Evolutionary conservation across 2,113 vertebrate species (phyloP).

Genomic region (Felis catus): DNA sequence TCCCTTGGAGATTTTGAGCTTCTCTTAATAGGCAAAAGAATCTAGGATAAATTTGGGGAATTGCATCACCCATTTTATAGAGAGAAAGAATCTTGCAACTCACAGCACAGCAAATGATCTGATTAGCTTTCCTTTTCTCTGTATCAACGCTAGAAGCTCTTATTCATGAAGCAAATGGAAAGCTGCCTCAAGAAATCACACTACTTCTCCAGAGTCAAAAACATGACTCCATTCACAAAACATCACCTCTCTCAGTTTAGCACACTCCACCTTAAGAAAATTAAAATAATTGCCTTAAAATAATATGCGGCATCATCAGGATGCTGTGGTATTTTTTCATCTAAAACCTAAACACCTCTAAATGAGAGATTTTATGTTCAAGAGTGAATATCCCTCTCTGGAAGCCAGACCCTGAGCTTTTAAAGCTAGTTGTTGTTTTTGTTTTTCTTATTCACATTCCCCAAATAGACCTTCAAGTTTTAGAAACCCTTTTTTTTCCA

Average conservation of each 20-base stretch:
- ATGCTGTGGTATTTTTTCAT: neutral
- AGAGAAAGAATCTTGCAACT: slow-evolving; percentile 51
- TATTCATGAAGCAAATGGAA: slow-evolving; percentile 64
- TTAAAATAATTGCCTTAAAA: slow-evolving; percentile 59
- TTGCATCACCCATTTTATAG: slow-evolving; percentile 75
- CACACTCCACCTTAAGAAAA: slow-evolving; percentile 28
- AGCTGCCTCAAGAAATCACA: slow-evolving; percentile 45
- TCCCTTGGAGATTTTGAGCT: slow-evolving; percentile 70
- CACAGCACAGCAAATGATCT: slow-evolving; percentile 48
- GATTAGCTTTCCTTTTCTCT: slow-evolving; percentile 44
- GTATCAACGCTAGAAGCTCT: neutral
- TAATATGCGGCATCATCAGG: neutral
- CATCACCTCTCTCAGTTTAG: slow-evolving; percentile 43
- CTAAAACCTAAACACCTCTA: neutral
- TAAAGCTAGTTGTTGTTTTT: neutral
- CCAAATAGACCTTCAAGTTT: neutral
- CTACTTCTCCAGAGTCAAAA: slow-evolving; percentile 18
- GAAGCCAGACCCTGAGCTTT: neutral
- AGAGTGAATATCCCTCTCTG: neutral
- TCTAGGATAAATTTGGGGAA: slow-evolving; percentile 66
- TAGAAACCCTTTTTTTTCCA: neutral
- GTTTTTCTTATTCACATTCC: neutral
- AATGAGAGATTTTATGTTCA: neutral
- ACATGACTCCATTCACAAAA: slow-evolving; percentile 62
- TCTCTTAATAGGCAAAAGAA: slow-evolving; percentile 78